Base-by-base conservation (phyloP, 2,888 invertebrate genomes). In the Athalia circularis region DNA sequence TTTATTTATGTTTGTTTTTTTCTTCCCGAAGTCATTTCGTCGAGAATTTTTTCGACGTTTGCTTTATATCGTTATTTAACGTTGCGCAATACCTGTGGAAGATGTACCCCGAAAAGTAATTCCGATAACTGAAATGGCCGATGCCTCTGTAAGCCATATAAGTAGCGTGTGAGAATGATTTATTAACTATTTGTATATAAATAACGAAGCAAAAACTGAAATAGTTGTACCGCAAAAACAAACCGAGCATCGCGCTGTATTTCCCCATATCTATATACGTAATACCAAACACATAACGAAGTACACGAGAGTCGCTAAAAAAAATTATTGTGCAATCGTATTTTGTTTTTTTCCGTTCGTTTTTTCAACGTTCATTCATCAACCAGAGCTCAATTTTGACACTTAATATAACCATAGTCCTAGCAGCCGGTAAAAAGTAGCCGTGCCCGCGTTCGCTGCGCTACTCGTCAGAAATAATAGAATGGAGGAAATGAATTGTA, bases 51-150 rank as follows among this genome's bases (percentile, higher is more conserved):
- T 52, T 29, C 29, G 52, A n/a, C n/a, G n/a, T n/a, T n/a, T n/a
- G n/a, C n/a, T n/a, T n/a, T n/a, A 52, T 68, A 29, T 50, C 52
- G 7, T 65, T 9, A 9, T 64, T 64, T 29, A 8, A 64, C 8
- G 64, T 9, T 43, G 43, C 15, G 43, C 43, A 8, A 29, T 29
- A 29, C 29, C 29, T 80, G 82, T 64, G 80, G 81, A 83, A 84
- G 79, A 83, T 83, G 83, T 82, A 82, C 74, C 50, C 78, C 62
- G 62, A 11, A 64, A 61, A 47, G 62, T 45, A 50, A 59, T 59
- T 50, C 59, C 29, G 29, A 29, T 29, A 1, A 29, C 29, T 29
- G 64, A 75, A 75, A 75, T 75, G 75, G 75, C 75, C 43, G 75
- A 48, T 52, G 64, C 15, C 47, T 4, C 48, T 8, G 62, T 62